Evolutionary conservation across 1,140 invertebrate genomes (phyloP).

Genomic region (Rhagoletis zephyria): DNA sequence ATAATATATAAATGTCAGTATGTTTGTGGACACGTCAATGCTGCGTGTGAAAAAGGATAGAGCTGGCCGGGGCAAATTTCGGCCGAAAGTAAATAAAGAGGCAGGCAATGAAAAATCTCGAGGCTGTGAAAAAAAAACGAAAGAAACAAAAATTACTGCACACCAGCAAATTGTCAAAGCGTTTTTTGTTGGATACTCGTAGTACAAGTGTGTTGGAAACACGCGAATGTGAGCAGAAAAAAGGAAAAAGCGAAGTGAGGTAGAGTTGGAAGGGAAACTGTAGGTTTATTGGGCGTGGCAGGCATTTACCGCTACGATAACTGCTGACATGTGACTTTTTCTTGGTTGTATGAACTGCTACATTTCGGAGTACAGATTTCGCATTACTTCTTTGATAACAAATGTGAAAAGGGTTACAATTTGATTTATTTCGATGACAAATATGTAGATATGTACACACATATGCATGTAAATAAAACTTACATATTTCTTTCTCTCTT

Average conservation of each 20-base stretch:
- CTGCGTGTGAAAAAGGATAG: constrained; percentile 6
- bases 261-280: neutral
- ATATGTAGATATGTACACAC: neutral
- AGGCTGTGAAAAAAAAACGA: neutral
- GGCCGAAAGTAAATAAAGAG: neutral
- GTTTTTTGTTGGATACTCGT: no score
- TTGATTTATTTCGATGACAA: constrained; percentile 8
- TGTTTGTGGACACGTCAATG: neutral
- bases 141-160: neutral
- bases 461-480: no score
- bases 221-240: no score
- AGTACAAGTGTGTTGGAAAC: no score
- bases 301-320: constrained; percentile 14
- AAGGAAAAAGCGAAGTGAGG: neutral
- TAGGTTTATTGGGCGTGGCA: constrained; percentile 35
- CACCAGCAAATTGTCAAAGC: neutral
- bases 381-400: neutral
- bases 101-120: neutral
- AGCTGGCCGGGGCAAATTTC: no score
- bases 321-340: constrained; percentile 38
- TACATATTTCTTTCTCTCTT: no score
- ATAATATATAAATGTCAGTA: neutral
- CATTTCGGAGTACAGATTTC: neutral
- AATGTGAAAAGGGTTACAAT: neutral
- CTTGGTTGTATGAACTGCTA: neutral